These are phyloP conservation scores for Pheosia tremula DNA, from an alignment of 2,888 invertebrate species.

Conservation along the genomic window DNA sequence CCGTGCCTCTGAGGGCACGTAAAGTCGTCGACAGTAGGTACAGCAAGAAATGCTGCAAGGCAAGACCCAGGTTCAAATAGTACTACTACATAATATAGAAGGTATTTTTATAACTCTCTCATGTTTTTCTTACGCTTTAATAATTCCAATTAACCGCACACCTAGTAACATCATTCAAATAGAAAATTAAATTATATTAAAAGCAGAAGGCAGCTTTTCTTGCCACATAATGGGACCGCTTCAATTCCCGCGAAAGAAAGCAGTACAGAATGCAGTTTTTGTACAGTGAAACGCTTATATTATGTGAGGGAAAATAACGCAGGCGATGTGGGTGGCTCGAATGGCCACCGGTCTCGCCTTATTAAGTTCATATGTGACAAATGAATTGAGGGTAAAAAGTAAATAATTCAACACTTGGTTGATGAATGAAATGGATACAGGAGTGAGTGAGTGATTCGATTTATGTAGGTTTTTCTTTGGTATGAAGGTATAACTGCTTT, in stretches of 20 bases:
- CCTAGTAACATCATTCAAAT: background rate
- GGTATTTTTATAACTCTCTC: too few species aligned
- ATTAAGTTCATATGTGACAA: constrained; percentile 38
- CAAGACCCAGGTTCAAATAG: too few species aligned
- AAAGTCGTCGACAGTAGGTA: too few species aligned
- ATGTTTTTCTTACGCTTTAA: background rate
- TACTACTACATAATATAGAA: too few species aligned
- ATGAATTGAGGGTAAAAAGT: constrained; percentile 33
- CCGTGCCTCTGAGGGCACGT: too few species aligned
- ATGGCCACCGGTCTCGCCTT: constrained; percentile 35
- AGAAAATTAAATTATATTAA: background rate
- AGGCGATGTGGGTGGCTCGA: constrained; percentile 30
- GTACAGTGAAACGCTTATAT: constrained; percentile 53
- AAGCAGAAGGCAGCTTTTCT: background rate
- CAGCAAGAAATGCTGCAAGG: too few species aligned
- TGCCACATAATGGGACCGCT: constrained; percentile 41
- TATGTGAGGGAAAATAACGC: constrained; percentile 52
- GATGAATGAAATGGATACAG: constrained; percentile 7
- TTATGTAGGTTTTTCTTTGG: background rate
- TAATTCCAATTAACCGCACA: background rate
- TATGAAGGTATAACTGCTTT: too few species aligned
- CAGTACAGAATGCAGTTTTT: constrained; percentile 50
- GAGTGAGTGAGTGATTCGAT: background rate
- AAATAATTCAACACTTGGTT: constrained; percentile 13
- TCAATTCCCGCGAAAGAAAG: constrained; percentile 44